Evolutionary conservation across 2,888 invertebrate genomes (phyloP).

Genomic region (Epistrophella euchroma): DNA sequence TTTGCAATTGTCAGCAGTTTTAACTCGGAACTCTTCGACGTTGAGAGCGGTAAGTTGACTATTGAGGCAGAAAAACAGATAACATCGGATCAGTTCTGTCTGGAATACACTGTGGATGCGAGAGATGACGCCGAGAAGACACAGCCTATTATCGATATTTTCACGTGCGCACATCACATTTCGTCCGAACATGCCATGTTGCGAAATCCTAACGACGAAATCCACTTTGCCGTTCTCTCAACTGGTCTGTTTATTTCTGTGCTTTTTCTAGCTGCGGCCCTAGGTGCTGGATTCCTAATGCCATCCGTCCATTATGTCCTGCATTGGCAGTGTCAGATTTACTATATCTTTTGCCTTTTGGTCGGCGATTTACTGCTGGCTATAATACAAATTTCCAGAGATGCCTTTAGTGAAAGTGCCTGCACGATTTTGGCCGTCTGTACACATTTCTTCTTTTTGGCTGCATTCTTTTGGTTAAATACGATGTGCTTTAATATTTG

Average conservation of each 20-base stretch:
- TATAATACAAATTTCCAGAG: constrained; percentile 89
- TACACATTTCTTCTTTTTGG: constrained; percentile 94
- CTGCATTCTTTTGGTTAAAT: constrained; percentile 96
- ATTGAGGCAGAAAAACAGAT: constrained; percentile 83
- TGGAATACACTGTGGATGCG: constrained; percentile 76
- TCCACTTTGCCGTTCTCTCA: constrained; percentile 90
- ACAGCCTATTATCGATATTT: constrained; percentile 85
- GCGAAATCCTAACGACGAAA: constrained; percentile 80
- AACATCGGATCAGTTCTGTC: constrained; percentile 76
- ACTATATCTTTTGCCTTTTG: constrained; percentile 93
- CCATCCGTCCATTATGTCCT: constrained; percentile 93
- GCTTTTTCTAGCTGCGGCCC: constrained; percentile 91
- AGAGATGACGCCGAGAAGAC: constrained; percentile 15
- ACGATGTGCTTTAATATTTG: constrained; percentile 98
- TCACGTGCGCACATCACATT: constrained; percentile 87
- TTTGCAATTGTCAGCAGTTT: constrained; percentile 87
- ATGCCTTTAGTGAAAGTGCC: constrained; percentile 86
- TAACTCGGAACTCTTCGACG: constrained; percentile 84
- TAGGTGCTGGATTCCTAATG: constrained; percentile 91
- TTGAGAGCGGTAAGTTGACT: constrained; percentile 85
- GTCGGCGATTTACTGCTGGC: constrained; percentile 92
- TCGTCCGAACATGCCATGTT: constrained; percentile 76
- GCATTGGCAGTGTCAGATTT: constrained; percentile 95
- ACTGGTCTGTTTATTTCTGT: constrained; percentile 92
- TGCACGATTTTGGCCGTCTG: constrained; percentile 88